Percentiles rank a stretch among this genome's conserved stretches.
Conservation (phyloP, 2,113 vertebrate genomes). For the Dolichallabes microphthalmus region DNA sequence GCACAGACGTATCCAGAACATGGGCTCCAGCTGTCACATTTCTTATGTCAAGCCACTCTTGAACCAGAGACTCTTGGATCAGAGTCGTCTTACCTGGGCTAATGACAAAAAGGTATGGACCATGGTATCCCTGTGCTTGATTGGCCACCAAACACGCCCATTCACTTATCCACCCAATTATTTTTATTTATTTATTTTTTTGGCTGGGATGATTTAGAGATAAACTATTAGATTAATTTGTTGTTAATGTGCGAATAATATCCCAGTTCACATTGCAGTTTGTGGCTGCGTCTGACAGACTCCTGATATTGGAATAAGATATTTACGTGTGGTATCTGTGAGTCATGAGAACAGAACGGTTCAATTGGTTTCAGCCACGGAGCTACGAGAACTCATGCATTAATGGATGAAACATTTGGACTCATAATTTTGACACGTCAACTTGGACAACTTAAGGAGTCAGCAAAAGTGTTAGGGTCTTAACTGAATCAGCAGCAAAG, state of each 20-base stretch:
- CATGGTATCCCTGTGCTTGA: too few species aligned
- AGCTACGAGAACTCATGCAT: conserved; percentile 48
- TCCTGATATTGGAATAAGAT: background rate
- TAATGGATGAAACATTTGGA: conserved; percentile 52
- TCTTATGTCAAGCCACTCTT: too few species aligned
- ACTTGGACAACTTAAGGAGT: conserved; percentile 65
- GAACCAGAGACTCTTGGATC: too few species aligned
- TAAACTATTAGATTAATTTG: background rate
- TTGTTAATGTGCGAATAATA: background rate
- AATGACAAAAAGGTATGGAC: too few species aligned
- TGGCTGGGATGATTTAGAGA: background rate
- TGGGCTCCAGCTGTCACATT: too few species aligned
- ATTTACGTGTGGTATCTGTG: background rate
- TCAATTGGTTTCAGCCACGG: background rate
- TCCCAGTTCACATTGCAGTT: background rate
- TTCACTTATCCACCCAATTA: too few species aligned
- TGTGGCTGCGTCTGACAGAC: background rate
- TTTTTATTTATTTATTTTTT: background rate
- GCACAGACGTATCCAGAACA: too few species aligned
- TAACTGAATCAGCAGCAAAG: conserved; percentile 53
- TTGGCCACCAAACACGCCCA: too few species aligned
- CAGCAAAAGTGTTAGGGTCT: conserved; percentile 57
- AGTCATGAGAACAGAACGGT: background rate
- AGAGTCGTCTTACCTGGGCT: too few species aligned
- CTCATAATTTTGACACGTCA: conserved; percentile 58